phyloP scores from a whole-genome alignment of 2,797 vertebrate species.

The Pagetopsis macropterus region DNA sequence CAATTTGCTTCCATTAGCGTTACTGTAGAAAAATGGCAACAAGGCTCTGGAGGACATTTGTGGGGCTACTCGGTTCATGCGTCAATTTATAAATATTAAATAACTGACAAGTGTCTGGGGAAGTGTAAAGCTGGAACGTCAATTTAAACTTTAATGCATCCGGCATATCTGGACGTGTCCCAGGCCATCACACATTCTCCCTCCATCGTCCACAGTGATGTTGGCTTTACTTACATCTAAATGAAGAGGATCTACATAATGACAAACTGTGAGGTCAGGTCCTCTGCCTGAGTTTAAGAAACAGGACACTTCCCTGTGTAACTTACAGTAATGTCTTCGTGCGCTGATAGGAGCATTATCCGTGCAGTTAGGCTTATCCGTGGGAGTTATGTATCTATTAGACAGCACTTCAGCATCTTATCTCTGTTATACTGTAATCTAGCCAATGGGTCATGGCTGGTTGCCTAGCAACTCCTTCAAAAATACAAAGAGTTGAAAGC shows the following conservation, averaged over 20 bases:
- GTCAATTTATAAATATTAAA: slow-evolving; percentile 65
- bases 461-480: slow-evolving; percentile 74
- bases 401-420: slow-evolving; percentile 55
- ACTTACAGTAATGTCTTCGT: slow-evolving; percentile 20
- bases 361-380: slow-evolving; percentile 53
- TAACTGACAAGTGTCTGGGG: slow-evolving; percentile 48
- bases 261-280: slow-evolving; percentile 27
- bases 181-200: slow-evolving; percentile 12
- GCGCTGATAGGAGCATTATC: slow-evolving; percentile 42
- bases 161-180: slow-evolving; percentile 29
- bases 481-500: slow-evolving; percentile 60
- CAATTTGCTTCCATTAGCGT: slow-evolving; percentile 49
- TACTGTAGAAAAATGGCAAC: slow-evolving; percentile 34
- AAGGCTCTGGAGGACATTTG: slow-evolving; percentile 49
- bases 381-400: slow-evolving; percentile 55
- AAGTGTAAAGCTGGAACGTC: slow-evolving; percentile 30
- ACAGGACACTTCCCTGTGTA: slow-evolving; percentile 10
- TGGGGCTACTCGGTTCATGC: slow-evolving; percentile 33
- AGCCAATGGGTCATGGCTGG: slow-evolving; percentile 54
- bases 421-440: slow-evolving; percentile 55
- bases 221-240: slow-evolving; percentile 8
- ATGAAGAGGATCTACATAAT: slow-evolving; percentile 17
- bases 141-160: slow-evolving; percentile 45
- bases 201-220: background rate
- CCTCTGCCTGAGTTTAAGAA: slow-evolving; percentile 6